These are phyloP conservation scores for Eidolon helvum DNA, from an alignment of 2,113 vertebrate species.

Conservation along the genomic window DNA sequence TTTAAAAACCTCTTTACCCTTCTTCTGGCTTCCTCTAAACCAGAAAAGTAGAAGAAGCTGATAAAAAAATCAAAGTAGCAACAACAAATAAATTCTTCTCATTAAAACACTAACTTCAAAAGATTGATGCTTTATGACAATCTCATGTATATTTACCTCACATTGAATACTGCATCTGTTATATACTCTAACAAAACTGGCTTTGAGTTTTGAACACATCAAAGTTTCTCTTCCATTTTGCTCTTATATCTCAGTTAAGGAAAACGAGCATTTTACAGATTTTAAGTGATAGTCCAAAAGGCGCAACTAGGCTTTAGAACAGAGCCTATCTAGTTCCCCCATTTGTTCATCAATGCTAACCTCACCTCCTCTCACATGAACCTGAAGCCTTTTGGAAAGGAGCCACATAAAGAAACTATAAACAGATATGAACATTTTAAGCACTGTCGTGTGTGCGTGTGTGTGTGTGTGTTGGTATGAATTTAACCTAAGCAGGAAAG, in stretches of 20 bases:
- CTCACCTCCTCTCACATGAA: background rate
- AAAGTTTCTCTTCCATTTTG: background rate
- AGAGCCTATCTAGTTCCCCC: background rate
- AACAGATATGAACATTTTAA: background rate
- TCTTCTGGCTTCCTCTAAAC: background rate
- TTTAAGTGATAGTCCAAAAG: background rate
- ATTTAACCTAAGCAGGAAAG: background rate
- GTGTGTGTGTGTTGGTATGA: background rate
- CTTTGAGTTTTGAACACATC: background rate
- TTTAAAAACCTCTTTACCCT: background rate
- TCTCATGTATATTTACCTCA: background rate
- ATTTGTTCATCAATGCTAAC: background rate
- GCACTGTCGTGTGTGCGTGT: background rate
- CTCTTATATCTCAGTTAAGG: background rate
- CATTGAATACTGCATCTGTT: background rate
- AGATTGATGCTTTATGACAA: background rate
- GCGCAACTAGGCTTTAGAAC: background rate
- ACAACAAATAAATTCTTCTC: background rate
- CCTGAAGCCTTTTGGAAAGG: background rate
- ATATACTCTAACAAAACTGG: background rate
- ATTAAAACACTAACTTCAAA: conserved; percentile 29
- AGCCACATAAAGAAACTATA: background rate
- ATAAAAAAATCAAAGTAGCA: conserved; percentile 8
- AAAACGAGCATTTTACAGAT: background rate
- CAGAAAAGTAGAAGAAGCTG: background rate